These are phyloP conservation scores for Drosophila grimshawi DNA, from an alignment of 1,140 invertebrate genomes.

Conservation along the genomic window DNA sequence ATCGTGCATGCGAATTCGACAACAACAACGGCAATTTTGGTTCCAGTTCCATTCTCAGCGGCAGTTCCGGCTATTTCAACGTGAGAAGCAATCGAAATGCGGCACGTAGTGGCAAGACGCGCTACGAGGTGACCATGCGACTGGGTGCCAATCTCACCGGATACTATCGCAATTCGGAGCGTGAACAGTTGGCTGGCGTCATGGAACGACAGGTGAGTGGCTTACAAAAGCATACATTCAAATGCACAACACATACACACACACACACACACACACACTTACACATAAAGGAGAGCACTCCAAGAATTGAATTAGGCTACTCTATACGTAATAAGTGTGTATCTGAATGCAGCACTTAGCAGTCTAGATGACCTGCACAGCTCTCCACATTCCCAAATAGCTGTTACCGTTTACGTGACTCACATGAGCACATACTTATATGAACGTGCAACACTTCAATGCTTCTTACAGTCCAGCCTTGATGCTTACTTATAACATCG, in stretches of 20 bases:
- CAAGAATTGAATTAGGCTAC: slow-evolving; percentile 24
- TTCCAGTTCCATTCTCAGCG: slow-evolving; percentile 1
- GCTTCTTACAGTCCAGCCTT: not conserved
- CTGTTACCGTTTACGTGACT: slow-evolving; percentile 10
- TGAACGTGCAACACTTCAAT: not conserved
- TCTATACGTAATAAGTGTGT: not conserved
- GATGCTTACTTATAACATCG: no score
- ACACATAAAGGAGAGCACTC: slow-evolving; percentile 24
- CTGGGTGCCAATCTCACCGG: slow-evolving; percentile 80
- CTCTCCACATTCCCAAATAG: not conserved
- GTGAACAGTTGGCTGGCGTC: slow-evolving; percentile 72
- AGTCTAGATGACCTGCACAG: not conserved
- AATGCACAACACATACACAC: not conserved
- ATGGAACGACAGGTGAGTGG: slow-evolving; percentile 80
- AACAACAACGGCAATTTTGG: slow-evolving; percentile 18
- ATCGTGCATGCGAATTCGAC: slow-evolving; percentile 63
- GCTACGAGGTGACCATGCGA: slow-evolving; percentile 82
- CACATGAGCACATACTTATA: not conserved
- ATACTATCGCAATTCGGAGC: slow-evolving; percentile 72
- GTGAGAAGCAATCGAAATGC: slow-evolving; percentile 52
- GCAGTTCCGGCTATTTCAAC: slow-evolving; percentile 39
- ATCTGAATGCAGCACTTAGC: slow-evolving; percentile 10
- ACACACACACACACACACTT: not conserved
- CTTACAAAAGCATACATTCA: slow-evolving; percentile 8
- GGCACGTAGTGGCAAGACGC: slow-evolving; percentile 77